Evolutionary conservation across 2,888 invertebrate genomes (phyloP).

Genomic region (Abrostola tripartita): DNA sequence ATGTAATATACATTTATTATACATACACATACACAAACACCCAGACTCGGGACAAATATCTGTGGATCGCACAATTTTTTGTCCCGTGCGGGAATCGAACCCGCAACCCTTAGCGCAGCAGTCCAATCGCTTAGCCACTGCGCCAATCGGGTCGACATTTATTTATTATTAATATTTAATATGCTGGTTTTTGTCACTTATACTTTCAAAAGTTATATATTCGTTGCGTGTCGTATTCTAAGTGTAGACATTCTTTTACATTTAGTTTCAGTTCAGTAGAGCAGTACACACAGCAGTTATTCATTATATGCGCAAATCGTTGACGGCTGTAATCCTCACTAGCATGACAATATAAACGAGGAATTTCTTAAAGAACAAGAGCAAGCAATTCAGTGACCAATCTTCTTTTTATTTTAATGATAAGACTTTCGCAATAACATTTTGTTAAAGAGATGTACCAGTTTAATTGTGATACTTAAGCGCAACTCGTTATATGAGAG

Average conservation of each 20-base stretch:
- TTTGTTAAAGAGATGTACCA: neutral
- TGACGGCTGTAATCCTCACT: neutral
- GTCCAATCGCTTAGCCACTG: too few species aligned
- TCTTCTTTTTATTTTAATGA: neutral
- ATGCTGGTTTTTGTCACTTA: slow-evolving; percentile 29
- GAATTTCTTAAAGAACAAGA: neutral
- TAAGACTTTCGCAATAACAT: neutral
- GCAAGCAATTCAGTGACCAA: neutral
- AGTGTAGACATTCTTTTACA: slow-evolving; percentile 17
- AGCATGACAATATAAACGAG: neutral
- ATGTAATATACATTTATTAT: too few species aligned
- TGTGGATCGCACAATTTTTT: too few species aligned
- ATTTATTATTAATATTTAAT: slow-evolving; percentile 32
- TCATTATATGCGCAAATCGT: neutral
- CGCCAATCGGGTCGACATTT: too few species aligned
- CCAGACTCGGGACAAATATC: too few species aligned
- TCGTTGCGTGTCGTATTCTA: slow-evolving; percentile 22
- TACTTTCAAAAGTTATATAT: slow-evolving; percentile 36
- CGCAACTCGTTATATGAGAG: neutral
- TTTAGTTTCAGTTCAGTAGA: slow-evolving; percentile 20
- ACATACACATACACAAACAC: too few species aligned
- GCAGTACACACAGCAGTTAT: slow-evolving; percentile 15
- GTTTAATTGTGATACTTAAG: slow-evolving; percentile 3
- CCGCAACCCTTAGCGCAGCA: too few species aligned
- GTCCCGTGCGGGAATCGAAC: too few species aligned